Conservation (phyloP, 2,113 vertebrate species). For the Hippoglossus stenolepis region DNA sequence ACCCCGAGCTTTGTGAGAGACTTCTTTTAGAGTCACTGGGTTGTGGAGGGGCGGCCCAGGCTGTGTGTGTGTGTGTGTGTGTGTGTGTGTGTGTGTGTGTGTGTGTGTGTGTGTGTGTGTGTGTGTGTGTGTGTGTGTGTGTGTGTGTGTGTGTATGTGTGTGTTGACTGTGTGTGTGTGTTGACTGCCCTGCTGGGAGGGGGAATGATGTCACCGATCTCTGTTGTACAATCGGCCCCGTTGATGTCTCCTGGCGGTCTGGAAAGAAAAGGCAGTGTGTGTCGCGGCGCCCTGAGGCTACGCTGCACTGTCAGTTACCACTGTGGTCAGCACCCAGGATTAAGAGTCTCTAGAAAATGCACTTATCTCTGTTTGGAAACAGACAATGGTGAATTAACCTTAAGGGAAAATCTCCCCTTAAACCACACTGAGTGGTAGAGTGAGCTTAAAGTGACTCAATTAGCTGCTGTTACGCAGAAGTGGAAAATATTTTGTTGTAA, state of each 20-base stretch:
- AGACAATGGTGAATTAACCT: conserved; percentile 46
- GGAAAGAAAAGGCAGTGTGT: conserved; percentile 59
- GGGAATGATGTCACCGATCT: conserved; percentile 71
- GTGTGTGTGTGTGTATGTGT: conserved; percentile 2
- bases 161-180: conserved; percentile 11
- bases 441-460: not conserved
- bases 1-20: conserved; percentile 60
- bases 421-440: conserved; percentile 5
- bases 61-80: conserved; percentile 27
- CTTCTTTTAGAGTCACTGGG: conserved; percentile 42
- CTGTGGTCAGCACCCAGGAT: conserved; percentile 43
- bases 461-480: too few species aligned
- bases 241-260: conserved; percentile 63
- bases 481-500: too few species aligned
- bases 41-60: conserved; percentile 13
- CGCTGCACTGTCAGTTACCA: conserved; percentile 50
- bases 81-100: conserved; percentile 7
- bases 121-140: conserved; percentile 29
- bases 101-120: conserved; percentile 14
- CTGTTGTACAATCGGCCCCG: conserved; percentile 55
- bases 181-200: conserved; percentile 51
- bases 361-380: conserved; percentile 44
- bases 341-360: conserved; percentile 48
- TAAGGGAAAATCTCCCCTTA: conserved; percentile 33
- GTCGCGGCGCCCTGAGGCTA: conserved; percentile 49